phyloP scores from a whole-genome alignment of 2,113 vertebrate genomes.

The Panthera tigris region DNA sequence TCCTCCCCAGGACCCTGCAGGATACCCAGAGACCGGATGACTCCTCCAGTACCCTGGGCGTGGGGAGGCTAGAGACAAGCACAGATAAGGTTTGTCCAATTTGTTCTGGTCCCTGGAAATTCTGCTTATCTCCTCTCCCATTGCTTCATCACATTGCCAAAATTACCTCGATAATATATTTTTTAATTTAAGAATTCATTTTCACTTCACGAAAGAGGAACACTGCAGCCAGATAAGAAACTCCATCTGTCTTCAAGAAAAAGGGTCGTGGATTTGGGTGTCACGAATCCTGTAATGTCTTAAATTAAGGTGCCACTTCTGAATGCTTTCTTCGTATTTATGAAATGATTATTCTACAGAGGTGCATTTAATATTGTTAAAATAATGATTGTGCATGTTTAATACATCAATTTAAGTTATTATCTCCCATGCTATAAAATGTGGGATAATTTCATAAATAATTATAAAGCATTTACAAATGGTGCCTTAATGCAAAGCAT shows the following conservation, averaged over 20 bases:
- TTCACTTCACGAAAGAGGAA: conserved; percentile 66
- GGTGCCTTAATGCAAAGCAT: conserved; percentile 53
- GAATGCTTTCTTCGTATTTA: conserved; percentile 73
- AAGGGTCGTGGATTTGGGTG: conserved; percentile 65
- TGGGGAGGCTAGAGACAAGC: neutral
- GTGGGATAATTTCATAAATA: conserved; percentile 85
- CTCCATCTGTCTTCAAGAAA: conserved; percentile 77
- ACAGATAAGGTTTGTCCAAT: conserved; percentile 61
- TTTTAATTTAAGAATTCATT: conserved; percentile 76
- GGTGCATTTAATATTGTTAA: conserved; percentile 81
- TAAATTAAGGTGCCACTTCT: conserved; percentile 79
- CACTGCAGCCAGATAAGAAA: conserved; percentile 70
- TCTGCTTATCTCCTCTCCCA: conserved; percentile 35
- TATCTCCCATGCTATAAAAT: conserved; percentile 79
- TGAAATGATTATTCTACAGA: conserved; percentile 80
- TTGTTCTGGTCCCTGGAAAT: conserved; percentile 63
- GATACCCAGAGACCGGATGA: neutral
- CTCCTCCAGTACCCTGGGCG: neutral
- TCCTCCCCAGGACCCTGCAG: neutral
- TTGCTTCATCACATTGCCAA: conserved; percentile 65
- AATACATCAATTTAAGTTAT: conserved; percentile 83
- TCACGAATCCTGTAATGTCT: conserved; percentile 71
- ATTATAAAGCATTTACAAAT: conserved; percentile 78
- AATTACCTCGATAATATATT: conserved; percentile 68
- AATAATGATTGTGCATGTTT: conserved; percentile 81